Evolutionary conservation across 2,888 invertebrate species (phyloP).

Genomic region (Melipona bicolor): DNA sequence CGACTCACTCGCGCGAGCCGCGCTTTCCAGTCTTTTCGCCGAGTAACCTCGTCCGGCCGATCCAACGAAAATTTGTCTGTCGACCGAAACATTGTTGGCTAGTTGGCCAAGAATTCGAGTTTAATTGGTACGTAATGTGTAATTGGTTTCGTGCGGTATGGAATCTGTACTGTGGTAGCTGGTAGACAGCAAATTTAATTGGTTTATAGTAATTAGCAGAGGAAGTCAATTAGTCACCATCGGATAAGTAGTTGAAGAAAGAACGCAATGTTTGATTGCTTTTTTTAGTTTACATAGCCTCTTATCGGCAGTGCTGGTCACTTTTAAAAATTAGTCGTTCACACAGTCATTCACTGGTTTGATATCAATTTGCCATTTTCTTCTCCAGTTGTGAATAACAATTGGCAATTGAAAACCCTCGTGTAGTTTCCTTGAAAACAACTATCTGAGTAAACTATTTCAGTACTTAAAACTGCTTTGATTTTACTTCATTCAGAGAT

Average conservation of each 20-base stretch:
- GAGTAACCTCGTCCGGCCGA: constrained; percentile 1
- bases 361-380: background rate
- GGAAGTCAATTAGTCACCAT: background rate
- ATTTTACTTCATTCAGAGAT: too few relatives aligned
- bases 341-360: background rate
- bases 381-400: background rate
- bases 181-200: too few relatives aligned
- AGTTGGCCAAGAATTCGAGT: too few relatives aligned
- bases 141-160: too few relatives aligned
- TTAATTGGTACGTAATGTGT: too few relatives aligned
- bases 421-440: background rate
- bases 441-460: too few relatives aligned
- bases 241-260: background rate
- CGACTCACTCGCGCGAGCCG: background rate
- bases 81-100: too few relatives aligned
- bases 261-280: background rate
- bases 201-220: too few relatives aligned
- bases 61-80: background rate
- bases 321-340: background rate
- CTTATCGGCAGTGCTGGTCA: background rate
- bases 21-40: background rate
- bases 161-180: too few relatives aligned
- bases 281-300: background rate
- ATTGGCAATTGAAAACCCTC: background rate
- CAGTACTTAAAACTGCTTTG: too few relatives aligned